A percentile compares a stretch with the other conserved stretches of the same genome.
phyloP scores from a whole-genome alignment of 2,113 vertebrate species.

The Camelus dromedarius region DNA sequence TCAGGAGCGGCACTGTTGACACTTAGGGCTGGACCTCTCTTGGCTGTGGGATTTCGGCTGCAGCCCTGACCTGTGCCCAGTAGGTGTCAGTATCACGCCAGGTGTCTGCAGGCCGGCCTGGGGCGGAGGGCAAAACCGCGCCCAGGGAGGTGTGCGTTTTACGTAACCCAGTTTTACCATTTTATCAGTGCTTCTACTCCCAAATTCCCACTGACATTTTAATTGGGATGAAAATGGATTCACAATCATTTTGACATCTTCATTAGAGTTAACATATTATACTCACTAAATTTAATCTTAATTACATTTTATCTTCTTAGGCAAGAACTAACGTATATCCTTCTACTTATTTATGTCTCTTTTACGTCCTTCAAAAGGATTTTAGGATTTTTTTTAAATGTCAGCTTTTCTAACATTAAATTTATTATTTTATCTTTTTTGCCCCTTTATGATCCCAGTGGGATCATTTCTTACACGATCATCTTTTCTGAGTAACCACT shows the following conservation, averaged over 20 bases:
- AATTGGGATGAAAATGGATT: neutral
- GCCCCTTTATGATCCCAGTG: neutral
- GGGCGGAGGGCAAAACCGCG: neutral
- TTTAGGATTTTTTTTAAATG: neutral
- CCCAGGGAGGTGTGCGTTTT: neutral
- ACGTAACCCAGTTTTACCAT: neutral
- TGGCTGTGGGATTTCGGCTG: neutral
- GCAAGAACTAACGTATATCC: neutral
- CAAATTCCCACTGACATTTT: neutral
- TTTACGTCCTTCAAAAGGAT: neutral
- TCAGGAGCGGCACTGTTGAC: neutral
- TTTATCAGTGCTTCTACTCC: neutral
- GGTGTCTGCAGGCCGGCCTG: neutral
- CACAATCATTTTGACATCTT: neutral
- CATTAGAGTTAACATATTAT: neutral
- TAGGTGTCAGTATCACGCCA: slow-evolving; percentile 36
- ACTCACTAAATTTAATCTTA: slow-evolving; percentile 2
- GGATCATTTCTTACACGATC: no score
- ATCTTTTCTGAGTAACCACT: neutral
- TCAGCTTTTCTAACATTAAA: neutral
- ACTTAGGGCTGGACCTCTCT: neutral
- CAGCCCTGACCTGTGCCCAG: neutral
- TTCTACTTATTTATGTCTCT: neutral
- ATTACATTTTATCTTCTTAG: slow-evolving; percentile 22
- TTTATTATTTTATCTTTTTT: slow-evolving; percentile 19